Evolutionary conservation across 2,888 invertebrate species (phyloP), one percentile per base, ranked within the genome.

Genomic region (Priapulus caudatus): DNA sequence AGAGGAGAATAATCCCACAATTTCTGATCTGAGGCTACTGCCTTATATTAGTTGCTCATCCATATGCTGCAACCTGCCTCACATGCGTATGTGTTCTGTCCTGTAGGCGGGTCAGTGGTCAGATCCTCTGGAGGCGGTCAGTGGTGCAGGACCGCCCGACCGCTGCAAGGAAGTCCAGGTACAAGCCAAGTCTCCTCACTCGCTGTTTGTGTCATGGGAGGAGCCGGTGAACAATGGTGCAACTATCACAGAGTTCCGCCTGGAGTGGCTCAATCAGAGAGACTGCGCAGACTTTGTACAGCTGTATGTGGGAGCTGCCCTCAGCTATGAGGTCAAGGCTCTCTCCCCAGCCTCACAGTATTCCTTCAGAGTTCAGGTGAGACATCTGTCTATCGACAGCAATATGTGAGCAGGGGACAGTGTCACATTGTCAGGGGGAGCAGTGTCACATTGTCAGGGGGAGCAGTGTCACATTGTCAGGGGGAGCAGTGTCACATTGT

Each of bases 131-230:
- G 78, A 79, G 60, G 81, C 86, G 58, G 74, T 78, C 43, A 86
- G 86, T 58, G 86, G 86, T 4, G 79, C 89, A 3, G 88, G 87
- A 5, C 80, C 84, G 15, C 90, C 91, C 0, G 82, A 81, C 61
- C 75, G 81, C n/a, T 86, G 87, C 1, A 67, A 75, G 23, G 78
- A 81, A 5, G 74, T 76, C 1, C 64, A 71, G 53, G 79, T 80
- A 20, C 65, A 66, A 43, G 77, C 81, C 54, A 81, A 81, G 64
- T 80, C 82, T 44, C 77, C 86, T 21, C 81, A 81, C 63, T 77
- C 79, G 60, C 55, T 66, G 16, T 74, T 76, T 50, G 77, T 89
- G 52, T 77, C 79, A 55, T 92, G 91, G 92, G 76, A 77, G 52
- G 80, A 83, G 61, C 89, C 91, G 1, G 71, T 74, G 43, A 78